These are phyloP conservation scores for Pristionchus fissidentatus DNA, from an alignment of 2,888 invertebrate genomes.

Conservation along the genomic window DNA sequence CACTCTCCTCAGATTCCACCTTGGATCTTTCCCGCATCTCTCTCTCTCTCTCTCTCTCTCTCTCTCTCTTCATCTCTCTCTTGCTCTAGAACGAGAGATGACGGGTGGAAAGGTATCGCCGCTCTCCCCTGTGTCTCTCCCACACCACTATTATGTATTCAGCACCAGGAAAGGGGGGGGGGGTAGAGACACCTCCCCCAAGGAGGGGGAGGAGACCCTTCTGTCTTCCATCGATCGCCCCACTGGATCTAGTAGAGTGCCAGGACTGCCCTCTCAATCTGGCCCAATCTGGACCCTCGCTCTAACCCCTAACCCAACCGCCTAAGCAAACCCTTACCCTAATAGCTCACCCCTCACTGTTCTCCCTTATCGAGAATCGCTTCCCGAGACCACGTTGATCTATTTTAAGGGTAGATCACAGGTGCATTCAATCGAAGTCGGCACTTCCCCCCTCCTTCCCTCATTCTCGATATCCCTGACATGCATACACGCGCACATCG, in stretches of 20 bases:
- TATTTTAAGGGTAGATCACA: too few relatives aligned
- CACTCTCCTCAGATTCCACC: not conserved
- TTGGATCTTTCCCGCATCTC: not conserved
- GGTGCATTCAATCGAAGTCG: not conserved
- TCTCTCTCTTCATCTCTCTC: too few relatives aligned
- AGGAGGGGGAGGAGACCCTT: not conserved
- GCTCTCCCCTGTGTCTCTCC: too few relatives aligned
- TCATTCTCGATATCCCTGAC: not conserved
- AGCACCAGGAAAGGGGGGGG: not conserved
- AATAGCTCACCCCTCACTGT: too few relatives aligned
- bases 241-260: not conserved
- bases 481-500: conserved; percentile 4
- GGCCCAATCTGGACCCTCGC: not conserved
- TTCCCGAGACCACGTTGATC: too few relatives aligned
- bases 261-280: too few relatives aligned
- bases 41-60: too few relatives aligned
- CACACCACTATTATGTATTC: conserved; percentile 40
- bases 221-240: not conserved
- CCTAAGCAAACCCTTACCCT: too few relatives aligned
- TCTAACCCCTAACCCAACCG: too few relatives aligned
- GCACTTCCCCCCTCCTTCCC: too few relatives aligned
- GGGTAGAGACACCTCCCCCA: not conserved
- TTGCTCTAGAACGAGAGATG: not conserved
- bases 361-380: too few relatives aligned
- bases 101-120: conserved; percentile 18